phyloP scores from a whole-genome alignment of 2,888 invertebrate species.

The Aphidoletes aphidimyza region DNA sequence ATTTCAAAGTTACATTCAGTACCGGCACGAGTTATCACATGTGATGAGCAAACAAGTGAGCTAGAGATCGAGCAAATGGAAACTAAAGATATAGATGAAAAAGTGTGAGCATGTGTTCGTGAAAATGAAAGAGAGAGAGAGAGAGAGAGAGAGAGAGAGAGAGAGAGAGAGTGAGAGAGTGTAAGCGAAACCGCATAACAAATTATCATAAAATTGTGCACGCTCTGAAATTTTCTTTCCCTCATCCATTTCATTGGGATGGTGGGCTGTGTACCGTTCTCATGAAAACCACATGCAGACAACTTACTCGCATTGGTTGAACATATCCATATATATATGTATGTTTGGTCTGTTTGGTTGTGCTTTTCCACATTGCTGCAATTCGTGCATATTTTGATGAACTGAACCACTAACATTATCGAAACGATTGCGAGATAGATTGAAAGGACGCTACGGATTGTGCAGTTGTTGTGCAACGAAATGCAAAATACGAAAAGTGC shows the following conservation, averaged over 20 bases:
- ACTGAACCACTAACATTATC: neutral
- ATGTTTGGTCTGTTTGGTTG: neutral
- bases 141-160: neutral
- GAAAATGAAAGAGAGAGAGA: no score
- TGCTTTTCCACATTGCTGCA: neutral
- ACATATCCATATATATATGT: no score
- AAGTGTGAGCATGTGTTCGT: neutral
- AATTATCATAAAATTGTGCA: slow-evolving; percentile 31
- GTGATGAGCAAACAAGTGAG: neutral
- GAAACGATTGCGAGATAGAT: slow-evolving; percentile 11
- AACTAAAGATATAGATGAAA: neutral
- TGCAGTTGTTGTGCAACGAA: neutral
- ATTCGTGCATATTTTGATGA: slow-evolving; percentile 1
- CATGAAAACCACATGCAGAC: slow-evolving; percentile 4
- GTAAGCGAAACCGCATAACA: neutral
- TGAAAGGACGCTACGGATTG: neutral
- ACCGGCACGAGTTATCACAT: neutral
- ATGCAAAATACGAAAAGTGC: no score
- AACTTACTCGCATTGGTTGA: slow-evolving; percentile 3
- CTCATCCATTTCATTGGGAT: slow-evolving; percentile 5
- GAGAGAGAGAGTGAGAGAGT: neutral
- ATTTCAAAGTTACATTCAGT: slow-evolving; percentile 26
- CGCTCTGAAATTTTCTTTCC: slow-evolving; percentile 8
- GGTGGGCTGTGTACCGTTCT: neutral
- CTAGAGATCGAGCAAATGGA: neutral